phyloP scores from a whole-genome alignment of 2,797 vertebrate genomes.

The Bovichtus variegatus region DNA sequence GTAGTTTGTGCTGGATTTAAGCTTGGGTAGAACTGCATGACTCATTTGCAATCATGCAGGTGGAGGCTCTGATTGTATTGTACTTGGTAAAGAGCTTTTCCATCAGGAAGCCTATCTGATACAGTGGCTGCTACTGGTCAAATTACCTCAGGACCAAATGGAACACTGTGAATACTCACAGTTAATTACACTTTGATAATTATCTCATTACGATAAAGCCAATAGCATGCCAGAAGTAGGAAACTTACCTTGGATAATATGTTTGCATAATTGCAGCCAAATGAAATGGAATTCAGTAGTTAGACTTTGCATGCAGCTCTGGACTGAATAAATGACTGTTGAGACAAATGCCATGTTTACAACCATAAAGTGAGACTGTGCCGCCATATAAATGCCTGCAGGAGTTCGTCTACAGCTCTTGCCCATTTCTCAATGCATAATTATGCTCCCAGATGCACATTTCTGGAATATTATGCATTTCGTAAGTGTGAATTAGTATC shows the following conservation, averaged over 20 bases:
- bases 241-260: conserved; percentile 6
- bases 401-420: conserved; percentile 15
- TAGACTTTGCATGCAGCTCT: conserved; percentile 12
- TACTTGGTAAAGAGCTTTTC: not conserved
- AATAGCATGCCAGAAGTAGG: conserved; percentile 9
- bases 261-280: conserved; percentile 23
- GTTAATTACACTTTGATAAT: conserved; percentile 30
- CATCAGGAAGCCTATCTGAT: not conserved
- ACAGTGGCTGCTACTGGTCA: conserved; percentile 6
- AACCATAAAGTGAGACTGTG: not conserved
- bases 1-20: conserved; percentile 24
- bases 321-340: conserved; percentile 27
- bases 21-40: conserved; percentile 15
- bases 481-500: conserved; percentile 54
- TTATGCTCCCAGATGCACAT: conserved; percentile 48
- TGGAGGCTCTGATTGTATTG: conserved; percentile 27
- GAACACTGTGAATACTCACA: not conserved
- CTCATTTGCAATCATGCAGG: conserved; percentile 48
- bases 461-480: conserved; percentile 38
- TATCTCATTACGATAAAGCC: conserved; percentile 32
- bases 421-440: conserved; percentile 46
- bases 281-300: conserved; percentile 7
- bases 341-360: conserved; percentile 57
- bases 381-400: conserved; percentile 46
- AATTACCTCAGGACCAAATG: conserved; percentile 17